Evolutionary conservation across 2,888 invertebrate species (phyloP), one percentile per base, ranked within the genome.

Genomic region (Charanyca ferruginea): DNA sequence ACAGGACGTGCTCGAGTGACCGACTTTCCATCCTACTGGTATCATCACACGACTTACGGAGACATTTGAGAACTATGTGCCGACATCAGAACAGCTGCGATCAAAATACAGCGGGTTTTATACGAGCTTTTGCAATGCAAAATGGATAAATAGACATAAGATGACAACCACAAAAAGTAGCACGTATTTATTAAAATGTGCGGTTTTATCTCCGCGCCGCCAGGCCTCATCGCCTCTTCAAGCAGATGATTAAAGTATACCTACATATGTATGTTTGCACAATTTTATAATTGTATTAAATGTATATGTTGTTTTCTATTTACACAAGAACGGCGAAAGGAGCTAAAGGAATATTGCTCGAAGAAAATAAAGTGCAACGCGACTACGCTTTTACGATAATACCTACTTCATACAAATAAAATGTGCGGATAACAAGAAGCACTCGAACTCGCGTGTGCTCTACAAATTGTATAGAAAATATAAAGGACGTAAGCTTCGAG

Each of bases 1-100:
- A 78, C 59, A 79, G 80, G 80, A 87, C 84, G 86, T 86, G 87
- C 83, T 85, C 83, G 85, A 85, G 83, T 87, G 85, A 85, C 85
- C 84, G 86, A 88, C 76, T 86, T 89, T 82, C 66, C 66, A 73
- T 76, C 70, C 69, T 78, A 78, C 73, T 79, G 71, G 69, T 77
- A 77, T 79, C 83, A 84, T 83, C 80, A 80, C 73, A 79, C 74
- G 77, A 79, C 78, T 79, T 49, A 73, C 78, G 65, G 70, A 80
- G 71, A 78, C 81, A 79, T 76, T 86, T 85, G 78, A 80, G 79
- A 88, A 84, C 85, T 86, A 88, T 87, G 84, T 86, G 85, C 81
- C 82, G 81, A 73, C 80, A 83, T 80, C 77, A 79, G 75, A 80
- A 74, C 83, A 87, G 81, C 84, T 87, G 88, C 73, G 85, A 65